A percentile compares a stretch with the other conserved stretches of the same genome.
phyloP scores from a whole-genome alignment of 2,888 invertebrate genomes.

The Tachystola acroxantha region DNA sequence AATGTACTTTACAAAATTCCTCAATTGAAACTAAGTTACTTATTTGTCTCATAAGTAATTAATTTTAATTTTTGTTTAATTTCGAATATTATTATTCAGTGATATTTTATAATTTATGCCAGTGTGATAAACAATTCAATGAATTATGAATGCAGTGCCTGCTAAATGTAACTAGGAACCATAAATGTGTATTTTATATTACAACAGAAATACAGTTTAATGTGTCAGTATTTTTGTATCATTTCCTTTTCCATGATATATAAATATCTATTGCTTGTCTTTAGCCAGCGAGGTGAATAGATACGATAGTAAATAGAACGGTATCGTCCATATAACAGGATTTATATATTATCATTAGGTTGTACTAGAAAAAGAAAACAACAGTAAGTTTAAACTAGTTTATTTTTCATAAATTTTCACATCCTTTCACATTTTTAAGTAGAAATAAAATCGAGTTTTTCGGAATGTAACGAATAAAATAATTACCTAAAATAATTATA shows the following conservation, averaged over 20 bases:
- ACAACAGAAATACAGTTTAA: conserved; percentile 51
- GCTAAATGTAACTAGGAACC: conserved; percentile 35
- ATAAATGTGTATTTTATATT: conserved; percentile 47
- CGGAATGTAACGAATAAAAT: conserved; percentile 59
- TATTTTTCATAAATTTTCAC: background rate
- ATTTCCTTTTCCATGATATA: too few species aligned
- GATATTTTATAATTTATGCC: conserved; percentile 33
- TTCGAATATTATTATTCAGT: conserved; percentile 29
- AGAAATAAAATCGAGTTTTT: conserved; percentile 27
- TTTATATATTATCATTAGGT: too few species aligned
- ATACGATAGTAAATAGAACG: too few species aligned
- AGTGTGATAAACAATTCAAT: conserved; percentile 42
- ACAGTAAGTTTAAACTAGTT: too few species aligned
- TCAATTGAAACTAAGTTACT: too few species aligned
- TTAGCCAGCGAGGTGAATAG: too few species aligned
- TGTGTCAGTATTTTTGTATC: too few species aligned
- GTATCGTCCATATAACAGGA: too few species aligned
- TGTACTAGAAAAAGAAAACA: too few species aligned
- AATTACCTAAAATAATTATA: conserved; percentile 41
- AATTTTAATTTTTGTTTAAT: conserved; percentile 26
- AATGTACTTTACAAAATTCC: conserved; percentile 6
- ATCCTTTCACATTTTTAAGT: background rate
- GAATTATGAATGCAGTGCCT: conserved; percentile 38
- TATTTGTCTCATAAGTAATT: conserved; percentile 18
- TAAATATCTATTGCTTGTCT: too few species aligned